Percentiles rank a stretch among this genome's conserved stretches.
These are phyloP conservation scores for Zaprionus vittiger DNA, from an alignment of 1,140 invertebrate species.

Conservation along the genomic window DNA sequence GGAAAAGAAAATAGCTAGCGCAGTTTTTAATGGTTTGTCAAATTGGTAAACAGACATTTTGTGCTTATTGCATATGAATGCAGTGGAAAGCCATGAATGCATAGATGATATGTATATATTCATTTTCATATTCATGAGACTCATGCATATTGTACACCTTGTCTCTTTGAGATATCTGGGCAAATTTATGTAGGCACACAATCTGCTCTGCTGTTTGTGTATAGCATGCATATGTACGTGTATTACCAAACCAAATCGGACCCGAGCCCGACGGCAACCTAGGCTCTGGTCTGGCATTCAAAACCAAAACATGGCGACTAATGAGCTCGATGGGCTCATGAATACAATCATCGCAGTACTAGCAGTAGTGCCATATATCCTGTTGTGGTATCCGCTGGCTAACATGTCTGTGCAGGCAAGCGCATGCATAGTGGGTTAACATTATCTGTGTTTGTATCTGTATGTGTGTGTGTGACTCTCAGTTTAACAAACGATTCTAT, in stretches of 20 bases:
- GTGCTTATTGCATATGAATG: conserved; percentile 38
- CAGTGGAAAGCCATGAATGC: background rate
- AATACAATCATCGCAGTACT: conserved; percentile 7
- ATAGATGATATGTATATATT: conserved; percentile 10
- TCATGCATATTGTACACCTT: conserved; percentile 15
- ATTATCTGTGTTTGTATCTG: background rate
- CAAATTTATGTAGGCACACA: conserved; percentile 6
- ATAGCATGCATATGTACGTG: conserved; percentile 23
- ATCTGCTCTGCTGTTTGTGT: background rate
- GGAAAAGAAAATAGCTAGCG: background rate
- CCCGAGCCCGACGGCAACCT: background rate
- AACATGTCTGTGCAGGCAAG: conserved; percentile 6
- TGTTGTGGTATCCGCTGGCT: conserved; percentile 2
- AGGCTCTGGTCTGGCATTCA: background rate
- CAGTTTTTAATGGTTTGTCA: background rate
- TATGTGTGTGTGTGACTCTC: background rate
- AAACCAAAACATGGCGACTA: conserved; percentile 7
- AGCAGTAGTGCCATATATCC: background rate
- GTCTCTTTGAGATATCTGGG: conserved; percentile 14
- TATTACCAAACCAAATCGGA: conserved; percentile 14
- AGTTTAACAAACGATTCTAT: conserved; percentile 9
- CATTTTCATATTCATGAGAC: conserved; percentile 46
- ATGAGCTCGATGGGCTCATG: conserved; percentile 32
- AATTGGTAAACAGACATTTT: conserved; percentile 37
- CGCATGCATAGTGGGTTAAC: background rate